Evolutionary conservation across 2,113 vertebrate species (phyloP), one percentile per base, ranked within the genome.

Genomic region (Hemiscyllium ocellatum): DNA sequence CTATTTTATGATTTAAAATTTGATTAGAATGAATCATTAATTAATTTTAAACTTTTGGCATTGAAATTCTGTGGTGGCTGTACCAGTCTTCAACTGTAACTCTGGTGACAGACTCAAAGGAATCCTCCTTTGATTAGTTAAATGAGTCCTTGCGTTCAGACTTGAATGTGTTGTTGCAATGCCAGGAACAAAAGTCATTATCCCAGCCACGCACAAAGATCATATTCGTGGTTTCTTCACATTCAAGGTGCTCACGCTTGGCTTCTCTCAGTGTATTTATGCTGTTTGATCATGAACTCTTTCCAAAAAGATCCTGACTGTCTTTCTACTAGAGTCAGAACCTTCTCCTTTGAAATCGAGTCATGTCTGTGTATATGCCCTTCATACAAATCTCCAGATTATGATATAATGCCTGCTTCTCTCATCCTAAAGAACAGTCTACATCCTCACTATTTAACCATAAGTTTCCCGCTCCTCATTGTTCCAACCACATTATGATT

Each of bases 1-100:
- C 42, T 76, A 66, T n/a, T 68, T 93, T 93, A n/a, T 93, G 13
- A 13, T 95, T 95, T 95, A 72, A 52, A 52, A 47, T 42, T 95
- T 52, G 26, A 0, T 69, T 20, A 52, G 37, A 66, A 33, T 68
- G 37, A n/a, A 95, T 15, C 12, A 76, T 70, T 76, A 20, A 95
- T 72, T 52, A 26, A 13, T 70, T 72, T 72, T 52, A 95, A 95
- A 4, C 26, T 72, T 10, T 20, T 93, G n/a, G 2, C 15, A 20
- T 93, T 93, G 65, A 66, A 37, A 68, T 37, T 66, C 33, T 8
- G 19, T 37, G n/a, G 33, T 1, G 33, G 29, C 17, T 93, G 5
- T 42, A 2, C 17, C 29, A n/a, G n/a, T 33, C 52, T 90, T 61
- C 52, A 5, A 26, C 56, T 61, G 56, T n/a, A 65, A n/a, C 33